Evolutionary conservation across 2,888 invertebrate species (phyloP), one percentile per base, ranked within the genome.

Genomic region (Frankliniella fusca): DNA sequence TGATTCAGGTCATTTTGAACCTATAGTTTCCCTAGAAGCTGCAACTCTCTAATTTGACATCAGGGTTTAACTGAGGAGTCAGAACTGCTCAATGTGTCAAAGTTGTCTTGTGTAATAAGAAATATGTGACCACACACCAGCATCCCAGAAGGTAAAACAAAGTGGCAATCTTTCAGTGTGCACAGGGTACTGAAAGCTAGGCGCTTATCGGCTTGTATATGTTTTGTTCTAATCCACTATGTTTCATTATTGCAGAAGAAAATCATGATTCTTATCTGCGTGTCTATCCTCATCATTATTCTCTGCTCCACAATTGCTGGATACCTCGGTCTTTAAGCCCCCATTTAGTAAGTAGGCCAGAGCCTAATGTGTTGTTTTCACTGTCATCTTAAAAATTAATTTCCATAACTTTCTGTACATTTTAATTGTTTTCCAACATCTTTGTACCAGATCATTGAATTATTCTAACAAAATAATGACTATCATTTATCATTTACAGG

Each of bases 181-280:
- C 80, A 49, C 48, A 65, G 23, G 48, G 23, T 81, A 28, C 18
- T 20, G 9, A 8, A 48, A 81, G 50, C 23, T 48, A 27, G 38
- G 38, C 27, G 48, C 20, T 48, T 76, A 61, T 81, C 70, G 61
- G 15, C 61, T 27, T 84, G 80, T 84, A 84, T 83, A 83, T 84
- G 83, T 81, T 82, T 83, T 65, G 84, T 83, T 85, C 83, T 84
- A 38, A 38, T 38, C 38, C 38, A 38, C 85, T 85, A 83, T 85
- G 83, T 84, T 79, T 83, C 38, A 38, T 38, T 38, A 38, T 89
- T 92, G 92, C 93, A 96, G 95, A 96, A 96, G 94, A 96, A 96
- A 92, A 95, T 96, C 88, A 95, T 95, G 93, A 96, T 96, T 89
- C 92, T 96, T 92, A 93, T 95, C 90, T 95, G 95, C 91, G 91